These are phyloP conservation scores for Chaitophorus viminalis DNA, from an alignment of 2,888 invertebrate genomes.

Conservation along the genomic window DNA sequence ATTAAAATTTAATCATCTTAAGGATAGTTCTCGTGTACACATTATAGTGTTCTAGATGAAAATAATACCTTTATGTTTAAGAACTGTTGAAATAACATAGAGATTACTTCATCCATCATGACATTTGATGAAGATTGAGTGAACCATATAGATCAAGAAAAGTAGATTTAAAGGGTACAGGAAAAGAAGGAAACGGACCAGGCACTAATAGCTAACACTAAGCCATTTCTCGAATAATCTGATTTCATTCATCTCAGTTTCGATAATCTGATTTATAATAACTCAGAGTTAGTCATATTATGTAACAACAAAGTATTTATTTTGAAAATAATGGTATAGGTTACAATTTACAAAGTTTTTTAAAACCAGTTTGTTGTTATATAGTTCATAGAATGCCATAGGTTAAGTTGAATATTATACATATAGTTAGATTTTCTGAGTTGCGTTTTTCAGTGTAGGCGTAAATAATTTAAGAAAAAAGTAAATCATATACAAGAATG, in stretches of 20 bases:
- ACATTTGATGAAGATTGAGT: slow-evolving; percentile 17
- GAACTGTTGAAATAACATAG: not conserved
- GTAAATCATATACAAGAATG: no score
- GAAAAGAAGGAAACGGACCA: not conserved
- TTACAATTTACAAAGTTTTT: not conserved
- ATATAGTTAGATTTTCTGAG: no score
- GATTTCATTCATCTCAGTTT: not conserved
- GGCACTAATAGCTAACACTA: not conserved
- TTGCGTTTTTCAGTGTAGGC: no score
- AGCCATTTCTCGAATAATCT: not conserved
- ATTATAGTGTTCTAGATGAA: not conserved
- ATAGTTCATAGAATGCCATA: not conserved
- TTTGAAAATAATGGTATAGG: not conserved
- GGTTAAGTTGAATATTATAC: no score
- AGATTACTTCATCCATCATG: not conserved
- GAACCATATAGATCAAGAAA: not conserved
- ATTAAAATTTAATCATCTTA: not conserved
- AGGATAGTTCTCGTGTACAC: not conserved
- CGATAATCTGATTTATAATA: not conserved
- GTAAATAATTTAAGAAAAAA: no score
- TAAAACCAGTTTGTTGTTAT: not conserved
- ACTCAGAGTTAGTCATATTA: not conserved
- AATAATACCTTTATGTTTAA: not conserved
- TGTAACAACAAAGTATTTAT: not conserved
- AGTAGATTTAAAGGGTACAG: not conserved